Conservation (phyloP, 2,113 vertebrate genomes). For the Numenius arquata region DNA sequence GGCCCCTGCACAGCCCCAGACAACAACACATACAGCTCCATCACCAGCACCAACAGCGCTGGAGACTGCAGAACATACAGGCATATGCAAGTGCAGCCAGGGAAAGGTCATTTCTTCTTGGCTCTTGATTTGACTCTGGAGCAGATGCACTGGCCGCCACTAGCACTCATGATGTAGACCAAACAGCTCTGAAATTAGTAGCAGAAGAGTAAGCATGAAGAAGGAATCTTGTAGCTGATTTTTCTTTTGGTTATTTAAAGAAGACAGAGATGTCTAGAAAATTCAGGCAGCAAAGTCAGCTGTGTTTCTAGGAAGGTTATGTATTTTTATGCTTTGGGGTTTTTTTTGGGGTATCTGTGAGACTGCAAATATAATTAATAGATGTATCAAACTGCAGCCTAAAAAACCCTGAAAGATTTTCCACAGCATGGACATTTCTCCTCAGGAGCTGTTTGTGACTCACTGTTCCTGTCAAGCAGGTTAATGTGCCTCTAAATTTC, state of each 20-base stretch:
- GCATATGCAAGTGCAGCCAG: not conserved
- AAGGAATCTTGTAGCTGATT: not conserved
- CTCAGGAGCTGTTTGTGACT: constrained; percentile 26
- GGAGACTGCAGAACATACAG: not conserved
- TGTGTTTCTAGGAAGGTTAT: not conserved
- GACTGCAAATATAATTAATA: not conserved
- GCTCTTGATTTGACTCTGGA: not conserved
- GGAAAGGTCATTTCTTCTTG: not conserved
- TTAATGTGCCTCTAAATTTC: constrained; percentile 53
- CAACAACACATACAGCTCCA: not conserved
- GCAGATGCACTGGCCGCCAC: not conserved
- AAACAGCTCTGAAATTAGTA: not conserved
- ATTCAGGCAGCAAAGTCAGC: not conserved
- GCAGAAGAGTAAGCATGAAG: not conserved
- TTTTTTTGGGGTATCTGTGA: not conserved
- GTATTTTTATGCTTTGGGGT: not conserved
- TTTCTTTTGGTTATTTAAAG: not conserved
- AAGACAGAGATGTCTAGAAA: not conserved
- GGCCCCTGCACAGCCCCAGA: rapidly evolving
- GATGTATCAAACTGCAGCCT: not conserved
- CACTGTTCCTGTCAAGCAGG: not conserved
- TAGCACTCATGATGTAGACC: not conserved
- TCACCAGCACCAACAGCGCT: rapidly evolving
- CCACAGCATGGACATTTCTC: not conserved
- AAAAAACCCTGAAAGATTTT: not conserved